Base-by-base conservation (phyloP, 2,113 vertebrate genomes). In the Zosterops japonicus region DNA sequence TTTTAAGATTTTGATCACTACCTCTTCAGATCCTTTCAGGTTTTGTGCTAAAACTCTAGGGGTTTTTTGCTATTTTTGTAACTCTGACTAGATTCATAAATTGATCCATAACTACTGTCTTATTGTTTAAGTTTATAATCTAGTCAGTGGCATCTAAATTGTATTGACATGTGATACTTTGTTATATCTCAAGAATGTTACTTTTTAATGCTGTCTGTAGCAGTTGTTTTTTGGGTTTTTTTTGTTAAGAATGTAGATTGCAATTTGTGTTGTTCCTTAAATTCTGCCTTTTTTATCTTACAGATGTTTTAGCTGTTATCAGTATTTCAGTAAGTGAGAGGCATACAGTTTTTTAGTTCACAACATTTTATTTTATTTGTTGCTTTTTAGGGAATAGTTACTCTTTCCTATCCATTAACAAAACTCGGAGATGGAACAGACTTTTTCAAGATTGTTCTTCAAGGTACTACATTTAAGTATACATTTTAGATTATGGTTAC, bases 401-500 rank as follows among this genome's bases (percentile, higher is more conserved):
- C 89, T 69, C 22, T 87, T 85, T 97, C 79, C 52, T 97, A 97
- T 42, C 87, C 94, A n/a, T 36, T 97, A 95, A 97, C 76, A 20
- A 95, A 91, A 42, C 86, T 94, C 4, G 6, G 36, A 91, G 97
- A 98, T 89, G 97, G 94, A 81, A 97, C 56, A 86, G 42, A 96
- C 74, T 83, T 97, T 74, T 95, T 98, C 77, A 97, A 97, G 92
- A 59, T 98, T 82, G 84, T 92, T 77, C 91, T 98, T 69, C 97
- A 97, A 98, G 98, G 98, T 98, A 97, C 46, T 56, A 9, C 23
- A 33, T 90, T 90, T 90, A 78, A 93, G 5, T 69, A 53, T 44
- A n/a, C 2, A 8, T 80, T 86, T 63, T 29, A 36, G 22, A 65
- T 81, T 55, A 12, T 59, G 12, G 19, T 85, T 89, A 20, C 50